Evolutionary conservation across 2,888 invertebrate genomes (phyloP).

Genomic region (Ormyrus thymus): DNA sequence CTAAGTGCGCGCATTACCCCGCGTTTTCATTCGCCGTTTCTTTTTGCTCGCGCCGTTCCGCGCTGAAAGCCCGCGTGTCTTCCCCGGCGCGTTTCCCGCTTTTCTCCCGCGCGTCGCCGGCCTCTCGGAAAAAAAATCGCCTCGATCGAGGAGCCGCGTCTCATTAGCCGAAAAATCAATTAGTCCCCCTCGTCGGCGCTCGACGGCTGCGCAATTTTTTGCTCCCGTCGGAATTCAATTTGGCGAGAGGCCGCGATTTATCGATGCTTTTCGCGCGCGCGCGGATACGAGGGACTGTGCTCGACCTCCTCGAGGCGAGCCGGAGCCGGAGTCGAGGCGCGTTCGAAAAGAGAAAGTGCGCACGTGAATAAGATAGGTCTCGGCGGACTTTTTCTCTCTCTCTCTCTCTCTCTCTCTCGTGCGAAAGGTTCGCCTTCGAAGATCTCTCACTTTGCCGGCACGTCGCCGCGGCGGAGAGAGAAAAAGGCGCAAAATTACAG

Average conservation of each 20-base stretch:
- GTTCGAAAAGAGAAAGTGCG: constrained; percentile 54
- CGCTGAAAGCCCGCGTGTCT: not conserved
- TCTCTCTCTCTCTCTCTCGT: constrained; percentile 2
- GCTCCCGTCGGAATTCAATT: constrained; percentile 40
- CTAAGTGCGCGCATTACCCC: constrained; percentile 51
- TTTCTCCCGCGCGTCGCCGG: constrained; percentile 10
- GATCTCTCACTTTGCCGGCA: constrained; percentile 46
- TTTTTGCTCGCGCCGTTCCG: not conserved
- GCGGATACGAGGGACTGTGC: not conserved
- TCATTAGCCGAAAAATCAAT: constrained; percentile 34
- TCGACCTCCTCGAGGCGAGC: constrained; percentile 49
- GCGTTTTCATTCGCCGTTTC: constrained; percentile 22
- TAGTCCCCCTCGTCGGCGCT: not conserved
- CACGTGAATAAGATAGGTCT: constrained; percentile 52
- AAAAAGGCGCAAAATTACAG: not conserved
- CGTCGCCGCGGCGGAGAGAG: not conserved
- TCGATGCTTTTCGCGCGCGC: constrained; percentile 35
- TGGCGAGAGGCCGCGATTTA: constrained; percentile 40
- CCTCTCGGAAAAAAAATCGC: not conserved
- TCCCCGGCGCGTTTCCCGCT: not conserved
- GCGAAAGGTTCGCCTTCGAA: constrained; percentile 29
- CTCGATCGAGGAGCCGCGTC: not conserved
- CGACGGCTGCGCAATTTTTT: not conserved
- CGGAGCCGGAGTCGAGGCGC: constrained; percentile 15
- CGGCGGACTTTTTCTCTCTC: not conserved